A percentile compares a stretch with the other conserved stretches of the same genome.
phyloP scores from a whole-genome alignment of 2,888 invertebrate species.

The Amblyjoppa proteus region DNA sequence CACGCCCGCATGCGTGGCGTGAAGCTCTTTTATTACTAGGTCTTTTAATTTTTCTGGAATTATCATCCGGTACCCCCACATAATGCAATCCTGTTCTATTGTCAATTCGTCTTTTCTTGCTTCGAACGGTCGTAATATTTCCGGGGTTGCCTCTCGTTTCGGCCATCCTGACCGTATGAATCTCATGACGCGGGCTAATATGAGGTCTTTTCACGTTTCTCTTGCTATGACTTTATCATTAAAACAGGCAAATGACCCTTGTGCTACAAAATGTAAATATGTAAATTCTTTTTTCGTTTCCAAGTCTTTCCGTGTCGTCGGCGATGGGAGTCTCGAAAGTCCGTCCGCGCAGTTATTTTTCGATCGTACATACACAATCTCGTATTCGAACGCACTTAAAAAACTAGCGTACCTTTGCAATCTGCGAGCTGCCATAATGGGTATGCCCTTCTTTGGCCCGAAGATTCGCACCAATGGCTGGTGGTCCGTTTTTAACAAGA shows the following conservation, averaged over 20 bases:
- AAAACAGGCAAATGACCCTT: not conserved
- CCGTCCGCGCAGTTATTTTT: conserved; percentile 29
- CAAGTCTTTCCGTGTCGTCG: not conserved
- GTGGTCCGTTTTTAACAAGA: conserved; percentile 40
- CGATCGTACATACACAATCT: conserved; percentile 29
- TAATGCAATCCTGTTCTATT: conserved; percentile 54
- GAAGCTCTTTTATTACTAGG: conserved; percentile 52
- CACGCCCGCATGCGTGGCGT: conserved; percentile 55
- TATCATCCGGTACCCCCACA: conserved; percentile 63
- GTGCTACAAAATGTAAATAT: not conserved
- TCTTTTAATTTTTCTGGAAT: conserved; percentile 48
- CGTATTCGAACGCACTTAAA: conserved; percentile 34
- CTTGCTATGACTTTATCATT: conserved; percentile 12
- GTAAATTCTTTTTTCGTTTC: conserved; percentile 19
- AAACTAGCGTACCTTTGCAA: conserved; percentile 34
- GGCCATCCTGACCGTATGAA: conserved; percentile 55
- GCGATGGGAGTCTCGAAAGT: conserved; percentile 39
- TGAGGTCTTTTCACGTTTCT: conserved; percentile 24
- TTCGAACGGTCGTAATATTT: conserved; percentile 18
- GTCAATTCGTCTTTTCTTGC: conserved; percentile 51
- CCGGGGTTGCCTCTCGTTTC: conserved; percentile 27
- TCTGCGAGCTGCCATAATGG: conserved; percentile 39
- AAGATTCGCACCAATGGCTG: conserved; percentile 42
- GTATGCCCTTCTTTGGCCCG: conserved; percentile 43
- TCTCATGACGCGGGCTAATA: conserved; percentile 20